phyloP scores from a whole-genome alignment of 2,888 invertebrate species.

The Hyalella azteca region DNA sequence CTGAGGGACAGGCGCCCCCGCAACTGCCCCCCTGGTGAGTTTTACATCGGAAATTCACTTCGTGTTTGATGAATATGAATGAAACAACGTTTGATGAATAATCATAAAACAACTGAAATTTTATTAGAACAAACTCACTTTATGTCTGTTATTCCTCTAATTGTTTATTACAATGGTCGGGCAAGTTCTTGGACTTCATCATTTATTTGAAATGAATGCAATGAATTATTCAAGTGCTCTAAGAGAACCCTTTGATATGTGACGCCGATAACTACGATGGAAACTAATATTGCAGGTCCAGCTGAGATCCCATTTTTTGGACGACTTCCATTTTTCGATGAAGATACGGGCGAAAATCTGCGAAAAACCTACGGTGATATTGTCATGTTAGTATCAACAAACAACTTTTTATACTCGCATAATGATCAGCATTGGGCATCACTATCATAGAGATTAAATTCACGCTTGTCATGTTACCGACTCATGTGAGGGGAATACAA shows the following conservation, averaged over 20 bases:
- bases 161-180: too few species aligned
- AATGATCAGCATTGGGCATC: too few species aligned
- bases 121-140: not conserved
- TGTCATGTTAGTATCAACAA: slow-evolving; percentile 26
- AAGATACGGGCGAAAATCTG: not conserved
- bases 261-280: not conserved
- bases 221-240: not conserved
- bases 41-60: not conserved
- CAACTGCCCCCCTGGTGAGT: slow-evolving; percentile 17
- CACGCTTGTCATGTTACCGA: too few species aligned
- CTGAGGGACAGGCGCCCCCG: not conserved
- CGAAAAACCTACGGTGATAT: not conserved
- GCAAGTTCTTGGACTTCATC: too few species aligned
- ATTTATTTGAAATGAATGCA: not conserved
- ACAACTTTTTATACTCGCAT: too few species aligned
- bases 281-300: not conserved
- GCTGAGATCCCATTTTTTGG: not conserved
- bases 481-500: too few species aligned
- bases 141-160: not conserved
- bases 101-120: not conserved
- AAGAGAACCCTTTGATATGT: too few species aligned
- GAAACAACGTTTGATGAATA: not conserved
- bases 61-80: not conserved
- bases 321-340: not conserved
- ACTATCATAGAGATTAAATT: too few species aligned